phyloP scores from a whole-genome alignment of 2,888 invertebrate genomes.

The Ctenicera cuprea region DNA sequence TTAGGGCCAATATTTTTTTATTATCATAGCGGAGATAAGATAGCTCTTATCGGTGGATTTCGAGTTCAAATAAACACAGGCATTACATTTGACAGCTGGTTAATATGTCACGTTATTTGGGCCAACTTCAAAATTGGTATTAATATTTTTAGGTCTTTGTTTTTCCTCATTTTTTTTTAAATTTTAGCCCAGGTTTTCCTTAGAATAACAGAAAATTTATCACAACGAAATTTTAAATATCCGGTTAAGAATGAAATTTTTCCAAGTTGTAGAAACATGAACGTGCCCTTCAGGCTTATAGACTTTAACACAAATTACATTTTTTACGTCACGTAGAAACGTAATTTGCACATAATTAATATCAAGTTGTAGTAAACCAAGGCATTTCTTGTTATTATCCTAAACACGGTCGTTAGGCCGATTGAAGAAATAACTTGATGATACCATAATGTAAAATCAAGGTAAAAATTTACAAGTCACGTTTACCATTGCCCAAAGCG shows the following conservation, averaged over 20 bases:
- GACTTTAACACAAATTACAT: too few relatives aligned
- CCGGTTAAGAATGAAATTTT: too few relatives aligned
- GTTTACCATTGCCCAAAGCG: constrained; percentile 8
- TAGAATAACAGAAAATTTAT: too few relatives aligned
- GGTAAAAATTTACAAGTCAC: constrained; percentile 22
- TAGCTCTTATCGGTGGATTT: constrained; percentile 40
- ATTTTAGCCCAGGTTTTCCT: too few relatives aligned
- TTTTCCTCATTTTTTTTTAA: not conserved
- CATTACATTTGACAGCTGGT: constrained; percentile 39
- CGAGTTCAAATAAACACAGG: constrained; percentile 36
- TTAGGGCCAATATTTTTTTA: constrained; percentile 14
- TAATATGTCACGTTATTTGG: constrained; percentile 23
- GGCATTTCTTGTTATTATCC: not conserved
- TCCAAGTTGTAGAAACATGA: too few relatives aligned
- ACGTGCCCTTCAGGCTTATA: too few relatives aligned
- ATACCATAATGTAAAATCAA: not conserved
- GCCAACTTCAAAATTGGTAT: not conserved
- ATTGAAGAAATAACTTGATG: constrained; percentile 10
- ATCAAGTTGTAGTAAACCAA: too few relatives aligned
- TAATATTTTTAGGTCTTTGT: not conserved
- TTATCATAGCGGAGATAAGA: constrained; percentile 15
- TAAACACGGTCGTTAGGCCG: not conserved
- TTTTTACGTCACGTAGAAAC: too few relatives aligned
- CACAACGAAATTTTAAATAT: too few relatives aligned
- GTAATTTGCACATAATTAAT: too few relatives aligned